A percentile compares a stretch with the other conserved stretches of the same genome.
phyloP scores from a whole-genome alignment of 64 coral and sea anemone genomes.

The Stichodactyla helianthus region DNA sequence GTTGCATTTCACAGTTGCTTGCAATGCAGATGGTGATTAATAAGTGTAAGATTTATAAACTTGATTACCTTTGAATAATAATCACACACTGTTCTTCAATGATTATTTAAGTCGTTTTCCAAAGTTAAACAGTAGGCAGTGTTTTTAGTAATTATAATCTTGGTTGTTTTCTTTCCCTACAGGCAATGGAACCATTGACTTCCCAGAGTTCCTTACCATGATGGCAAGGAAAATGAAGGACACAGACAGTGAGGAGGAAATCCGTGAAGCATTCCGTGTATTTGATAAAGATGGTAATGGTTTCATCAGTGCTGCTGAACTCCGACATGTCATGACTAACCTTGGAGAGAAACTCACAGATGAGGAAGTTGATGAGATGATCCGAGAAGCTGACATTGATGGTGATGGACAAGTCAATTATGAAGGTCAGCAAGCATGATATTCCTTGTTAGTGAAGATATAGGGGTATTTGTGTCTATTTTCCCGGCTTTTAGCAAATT shows the following conservation, averaged over 20 bases:
- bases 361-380: slow-evolving; percentile 88
- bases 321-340: slow-evolving; percentile 82
- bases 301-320: slow-evolving; percentile 77
- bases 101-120: not conserved
- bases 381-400: slow-evolving; percentile 81
- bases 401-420: slow-evolving; percentile 84
- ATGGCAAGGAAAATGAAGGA: slow-evolving; percentile 86
- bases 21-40: no score
- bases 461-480: no score
- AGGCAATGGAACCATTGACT: slow-evolving; percentile 85
- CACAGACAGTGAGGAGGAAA: slow-evolving; percentile 73
- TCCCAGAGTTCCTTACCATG: slow-evolving; percentile 80
- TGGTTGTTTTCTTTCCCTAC: not conserved
- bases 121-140: not conserved
- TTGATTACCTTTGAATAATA: no score
- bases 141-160: not conserved
- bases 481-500: no score
- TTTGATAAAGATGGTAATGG: slow-evolving; percentile 87
- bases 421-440: slow-evolving; percentile 33
- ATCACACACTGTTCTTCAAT: no score
- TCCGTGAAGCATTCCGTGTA: slow-evolving; percentile 71
- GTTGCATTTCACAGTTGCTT: no score
- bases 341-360: slow-evolving; percentile 82
- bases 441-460: not conserved
- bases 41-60: no score